Evolutionary conservation across 1,140 invertebrate genomes (phyloP), one percentile per base, ranked within the genome.

Genomic region (Eubasilissa regina): DNA sequence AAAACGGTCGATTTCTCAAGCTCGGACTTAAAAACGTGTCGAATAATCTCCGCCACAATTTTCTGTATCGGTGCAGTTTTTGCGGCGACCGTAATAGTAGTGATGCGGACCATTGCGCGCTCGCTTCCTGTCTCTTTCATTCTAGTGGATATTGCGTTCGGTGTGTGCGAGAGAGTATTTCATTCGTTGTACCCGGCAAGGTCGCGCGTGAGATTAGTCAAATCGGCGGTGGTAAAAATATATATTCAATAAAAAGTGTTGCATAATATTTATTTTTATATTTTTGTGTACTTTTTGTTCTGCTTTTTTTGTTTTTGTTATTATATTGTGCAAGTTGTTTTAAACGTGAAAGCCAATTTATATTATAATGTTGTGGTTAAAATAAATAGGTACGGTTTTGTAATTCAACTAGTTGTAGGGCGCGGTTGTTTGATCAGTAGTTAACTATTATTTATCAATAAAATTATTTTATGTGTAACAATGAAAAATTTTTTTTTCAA

Each of bases 181-280:
- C 17, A 58, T 58, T 21, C 55, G 17, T 10, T 58, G 17, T 19
- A 58, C 21, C 55, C 55, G 9, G 15, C 55, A 58, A 58, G 55
- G 55, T 58, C 55, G 55, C 55, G 17, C 21, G 55, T 21, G 17
- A 58, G 12, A 19, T 58, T 58, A 58, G 17, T 58, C 55, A 21
- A 21, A 58, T 58, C 17, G 55, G 13, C 55, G 0, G 55, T 8
- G 55, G 55, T 19, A 58, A 19, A 58, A 19, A 58, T 6, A 58
- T 58, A 58, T 58, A 7, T 58, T 10, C 13, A 19, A 58, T 19
- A 15, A 35, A 35, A 35, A 3, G 25, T 35, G 25, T 35, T 35
- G n/a, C n/a, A n/a, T n/a, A n/a, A n/a, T n/a, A n/a, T n/a, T n/a
- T n/a, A n/a, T n/a, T n/a, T n/a, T n/a, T n/a, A n/a, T n/a, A n/a